Base-by-base conservation (phyloP, 2,797 vertebrate species). In the Chiroxiphia lanceolata region DNA sequence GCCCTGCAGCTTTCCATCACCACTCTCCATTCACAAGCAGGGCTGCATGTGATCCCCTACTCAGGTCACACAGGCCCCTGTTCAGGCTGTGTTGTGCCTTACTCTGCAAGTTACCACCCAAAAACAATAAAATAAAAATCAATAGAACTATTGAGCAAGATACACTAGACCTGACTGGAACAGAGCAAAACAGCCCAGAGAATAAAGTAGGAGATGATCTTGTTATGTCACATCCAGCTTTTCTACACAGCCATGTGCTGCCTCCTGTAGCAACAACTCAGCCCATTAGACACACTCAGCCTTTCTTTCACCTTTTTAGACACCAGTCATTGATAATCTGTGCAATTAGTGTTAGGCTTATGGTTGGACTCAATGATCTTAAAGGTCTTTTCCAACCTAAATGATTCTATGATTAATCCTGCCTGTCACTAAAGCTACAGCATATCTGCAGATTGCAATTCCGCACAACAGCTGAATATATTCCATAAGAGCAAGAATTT, bases 271-370 rank as follows among this genome's bases (percentile, higher is more conserved):
- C 78, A 74, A 21, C 34, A 88, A 65, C 60, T 71, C 71, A 83
- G 56, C 38, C 86, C 64, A 78, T 94, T 87, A 95, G 86, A 75
- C 19, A 57, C 60, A 64, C 51, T 92, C 68, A 94, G 94, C 53
- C 69, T 83, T 84, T 50, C 86, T 71, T 83, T 84, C 83, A 83
- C 89, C 85, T 88, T 92, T 89, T 85, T 54, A 89, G 95, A 81
- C 83, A 87, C 78, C 78, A 89, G 92, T 31, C 86, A 87, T 72
- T 59, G 88, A 83, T 90, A 96, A 95, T 59, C 88, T 75, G 64
- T 71, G 88, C 81, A 83, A 72, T 96, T 88, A 92, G 74, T 63
- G 67, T 15, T 74, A 51, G 56, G 54, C 44, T 88, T 88, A 63
- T 5, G 0, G 36, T 40, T 79, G 80, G 50, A 88, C 85, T 92